phyloP scores from a whole-genome alignment of 2,113 vertebrate genomes.

The Phoxinus phoxinus region DNA sequence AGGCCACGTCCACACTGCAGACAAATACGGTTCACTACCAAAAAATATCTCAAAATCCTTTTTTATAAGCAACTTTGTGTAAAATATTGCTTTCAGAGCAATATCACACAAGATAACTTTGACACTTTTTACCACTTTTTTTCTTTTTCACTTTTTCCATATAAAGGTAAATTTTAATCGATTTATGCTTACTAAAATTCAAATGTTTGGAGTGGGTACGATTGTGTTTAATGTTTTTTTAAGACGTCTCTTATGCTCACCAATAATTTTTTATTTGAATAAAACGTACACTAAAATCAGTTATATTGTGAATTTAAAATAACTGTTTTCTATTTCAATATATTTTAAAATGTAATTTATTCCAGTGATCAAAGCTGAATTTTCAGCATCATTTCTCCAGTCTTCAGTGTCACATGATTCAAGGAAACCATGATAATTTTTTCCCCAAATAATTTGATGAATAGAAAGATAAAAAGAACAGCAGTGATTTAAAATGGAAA shows the following conservation, averaged over 20 bases:
- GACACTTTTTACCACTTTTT: too few species aligned
- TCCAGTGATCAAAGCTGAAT: not conserved
- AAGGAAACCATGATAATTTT: not conserved
- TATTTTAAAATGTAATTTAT: not conserved
- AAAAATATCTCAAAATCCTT: not conserved
- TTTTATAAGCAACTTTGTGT: not conserved
- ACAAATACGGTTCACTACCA: not conserved
- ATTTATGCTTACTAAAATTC: not conserved
- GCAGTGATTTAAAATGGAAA: too few species aligned
- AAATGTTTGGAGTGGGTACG: not conserved
- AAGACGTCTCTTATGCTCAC: not conserved
- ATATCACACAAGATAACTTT: not conserved
- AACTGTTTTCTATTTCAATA: not conserved
- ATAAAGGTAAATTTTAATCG: not conserved
- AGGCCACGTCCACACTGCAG: slow-evolving; percentile 19
- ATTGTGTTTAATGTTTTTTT: not conserved
- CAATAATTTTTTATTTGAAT: too few species aligned
- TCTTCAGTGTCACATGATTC: not conserved
- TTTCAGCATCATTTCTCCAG: not conserved
- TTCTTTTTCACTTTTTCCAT: not conserved
- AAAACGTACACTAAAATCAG: too few species aligned
- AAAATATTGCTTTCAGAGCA: not conserved
- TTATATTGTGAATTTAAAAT: too few species aligned
- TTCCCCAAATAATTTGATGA: not conserved
- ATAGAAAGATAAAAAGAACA: not conserved